Evolutionary conservation across 2,797 vertebrate species (phyloP), one percentile per base, ranked within the genome.

Genomic region (Mus spretus): DNA sequence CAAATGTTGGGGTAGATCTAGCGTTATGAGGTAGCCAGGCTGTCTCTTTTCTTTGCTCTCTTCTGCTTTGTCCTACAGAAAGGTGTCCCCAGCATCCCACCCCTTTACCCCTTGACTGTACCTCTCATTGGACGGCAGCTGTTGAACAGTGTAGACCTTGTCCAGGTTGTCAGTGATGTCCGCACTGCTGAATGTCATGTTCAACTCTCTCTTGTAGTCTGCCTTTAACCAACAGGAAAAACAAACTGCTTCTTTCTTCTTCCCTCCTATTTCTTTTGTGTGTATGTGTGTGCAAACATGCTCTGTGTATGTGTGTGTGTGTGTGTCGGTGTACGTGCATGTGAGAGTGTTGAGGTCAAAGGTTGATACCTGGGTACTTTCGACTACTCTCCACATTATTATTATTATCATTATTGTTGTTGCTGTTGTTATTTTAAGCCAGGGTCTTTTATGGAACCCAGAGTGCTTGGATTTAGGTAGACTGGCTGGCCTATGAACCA

Each of bases 1-100:
- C 67, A 74, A n/a, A 57, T 20, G 13, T 57, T 40, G 34, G n/a
- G 50, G 13, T 17, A 57, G 50, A 40, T 28, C 24, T 59, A 24
- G 9, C 24, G 4, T 75, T 15, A 44, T 59, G 50, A 47, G 55
- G 22, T 4, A 15, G 9, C 50, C 6, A 9, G 14, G 40, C 2
- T 47, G 6, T 37, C 63, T 79, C 65, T 19, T 61, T 10, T 78
- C 44, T 50, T 40, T 55, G 47, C 22, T 55, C 3, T 55, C 6
- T n/a, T 75, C 70, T 14, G 6, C 15, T 17, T 47, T 40, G 15
- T 22, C 65, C 67, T 17, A 44, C 47, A 63, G 57, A 65, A 63
- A 17, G 61, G 13, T 6, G 12, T 26, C 53, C 84, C 12, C 1
- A 14, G 3, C 7, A 8, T 6, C 1, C 59, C 22, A 20, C 1